Evolutionary conservation across 1,140 invertebrate species (phyloP), one percentile per base, ranked within the genome.

Genomic region (Aphidius ervi): DNA sequence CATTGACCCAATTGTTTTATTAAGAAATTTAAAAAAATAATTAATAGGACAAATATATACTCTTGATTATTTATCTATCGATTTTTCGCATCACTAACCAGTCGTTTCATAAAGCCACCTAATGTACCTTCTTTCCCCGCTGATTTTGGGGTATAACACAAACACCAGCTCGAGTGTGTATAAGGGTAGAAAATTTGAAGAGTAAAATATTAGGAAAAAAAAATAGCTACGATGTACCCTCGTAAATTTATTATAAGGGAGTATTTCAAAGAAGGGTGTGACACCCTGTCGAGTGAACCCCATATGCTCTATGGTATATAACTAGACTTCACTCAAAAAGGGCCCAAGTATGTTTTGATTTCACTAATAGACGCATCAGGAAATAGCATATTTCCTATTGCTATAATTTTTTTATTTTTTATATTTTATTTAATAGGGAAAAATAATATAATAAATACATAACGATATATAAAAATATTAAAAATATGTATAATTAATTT

Each of bases 261-360:
- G 74, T 67, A 66, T 31, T 31, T 2, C 4, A 31, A 70, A 63
- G 64, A 68, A 74, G 73, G 74, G 77, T 75, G 76, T 74, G 71
- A 76, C 75, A 75, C 74, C 75, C 74, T 10, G 41, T 41, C 37
- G 23, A 49, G 56, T 64, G 67, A 69, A 70, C 65, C 76, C 77
- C 78, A 79, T 80, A 80, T 80, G 78, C 70, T 79, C 49, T 64
- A 52, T 49, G 54, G 16, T 16, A 52, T 52, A 68, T 68, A 63
- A 70, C 55, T 52, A 68, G 67, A 60, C 67, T 62, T 60, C 61
- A 37, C 6, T n/a, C 39, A 55, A 10, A 42, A 31, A n/a, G 58
- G 46, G 56, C 20, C 58, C 61, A 70, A 76, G 70, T 75, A 65
- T 79, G 75, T 79, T 79, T 80, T 79, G 77, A 75, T 79, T 79